Percentiles rank a stretch among this genome's conserved stretches.
These are phyloP conservation scores for Atrina japonica DNA, from an alignment of 2,888 invertebrate species.

Conservation along the genomic window DNA sequence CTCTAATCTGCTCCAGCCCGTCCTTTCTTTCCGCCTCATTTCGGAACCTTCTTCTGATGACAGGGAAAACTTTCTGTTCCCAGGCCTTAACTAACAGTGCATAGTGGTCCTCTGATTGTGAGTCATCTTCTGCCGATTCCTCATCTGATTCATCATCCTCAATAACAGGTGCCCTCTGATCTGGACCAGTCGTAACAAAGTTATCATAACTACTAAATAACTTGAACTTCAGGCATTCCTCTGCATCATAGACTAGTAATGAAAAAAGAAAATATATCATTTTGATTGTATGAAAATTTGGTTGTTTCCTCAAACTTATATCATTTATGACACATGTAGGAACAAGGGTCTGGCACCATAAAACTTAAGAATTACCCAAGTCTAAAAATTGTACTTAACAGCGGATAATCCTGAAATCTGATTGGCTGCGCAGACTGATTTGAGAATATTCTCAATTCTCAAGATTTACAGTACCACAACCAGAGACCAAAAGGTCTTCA, in stretches of 20 bases:
- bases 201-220: constrained; percentile 74
- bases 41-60: constrained; percentile 79
- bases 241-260: constrained; percentile 75
- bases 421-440: no score
- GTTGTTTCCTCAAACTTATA: no score
- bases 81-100: constrained; percentile 80
- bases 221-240: constrained; percentile 72
- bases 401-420: no score
- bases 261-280: constrained; percentile 5
- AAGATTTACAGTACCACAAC: background rate
- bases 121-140: constrained; percentile 77
- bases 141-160: constrained; percentile 77
- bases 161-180: constrained; percentile 57
- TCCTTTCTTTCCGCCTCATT: constrained; percentile 81
- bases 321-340: no score
- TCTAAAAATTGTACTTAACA: no score
- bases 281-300: no score
- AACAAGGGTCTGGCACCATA: no score
- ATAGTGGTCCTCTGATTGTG: constrained; percentile 77
- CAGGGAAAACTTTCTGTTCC: constrained; percentile 81
- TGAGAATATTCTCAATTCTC: background rate
- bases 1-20: constrained; percentile 80
- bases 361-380: no score
- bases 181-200: constrained; percentile 75
- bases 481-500: no score